Evolutionary conservation across 2,888 invertebrate species (phyloP), one percentile per base, ranked within the genome.

Genomic region (Drymonia ruficornis): DNA sequence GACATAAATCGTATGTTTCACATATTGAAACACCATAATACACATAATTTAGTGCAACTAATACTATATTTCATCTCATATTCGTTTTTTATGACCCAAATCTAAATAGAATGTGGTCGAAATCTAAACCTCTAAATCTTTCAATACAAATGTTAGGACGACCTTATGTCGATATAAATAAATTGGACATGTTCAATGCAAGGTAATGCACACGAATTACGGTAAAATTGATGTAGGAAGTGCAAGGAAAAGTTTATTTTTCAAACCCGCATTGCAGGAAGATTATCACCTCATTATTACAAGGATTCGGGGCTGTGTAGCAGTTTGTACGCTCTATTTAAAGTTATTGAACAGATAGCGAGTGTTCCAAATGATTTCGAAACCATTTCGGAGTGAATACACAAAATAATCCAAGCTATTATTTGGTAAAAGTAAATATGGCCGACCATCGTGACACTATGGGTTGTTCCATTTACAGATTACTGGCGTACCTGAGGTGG

Each of bases 391-490:
- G 13, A n/a, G n/a, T 36, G 1, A 81, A 82, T 80, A 80, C 72
- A 81, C 74, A 79, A 84, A 83, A 74, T 80, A 82, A 69, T 72
- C 67, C 65, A 70, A 81, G 71, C 71, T 72, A 77, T 72, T 76
- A 70, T 70, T 45, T 61, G 67, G 78, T 76, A 80, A 76, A 79
- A 80, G 77, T 79, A 87, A 91, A 92, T 85, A 92, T 92, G 91
- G 91, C 91, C 88, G 91, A 83, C 80, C 86, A 81, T 88, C 87
- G 81, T 89, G 91, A 87, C 87, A 88, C 81, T 86, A 87, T 69
- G 80, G 74, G 74, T 70, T 89, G 90, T 74, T 82, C 91, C 74
- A 90, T 76, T 85, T 91, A 74, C 73, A 72, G 61, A 80, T 87
- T 76, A 56, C 54, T 59, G 57, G 43, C 67, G 59, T 86, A 92